Conservation (phyloP, 2,797 vertebrate genomes). For the Ceryle rudis region DNA sequence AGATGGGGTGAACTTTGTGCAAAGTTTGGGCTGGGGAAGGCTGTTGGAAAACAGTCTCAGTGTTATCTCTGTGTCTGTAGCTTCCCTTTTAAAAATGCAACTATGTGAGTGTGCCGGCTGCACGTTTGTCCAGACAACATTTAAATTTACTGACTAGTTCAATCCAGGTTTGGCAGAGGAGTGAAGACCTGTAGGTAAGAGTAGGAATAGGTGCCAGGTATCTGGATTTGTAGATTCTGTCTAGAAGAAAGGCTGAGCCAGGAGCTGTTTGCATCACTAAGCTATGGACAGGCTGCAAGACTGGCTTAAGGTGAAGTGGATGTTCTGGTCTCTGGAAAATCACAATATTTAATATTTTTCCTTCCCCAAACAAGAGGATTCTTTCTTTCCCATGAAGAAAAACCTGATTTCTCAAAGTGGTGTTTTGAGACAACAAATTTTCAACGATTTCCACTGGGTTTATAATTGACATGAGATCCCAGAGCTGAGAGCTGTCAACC, state of each 20-base stretch:
- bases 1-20: neutral
- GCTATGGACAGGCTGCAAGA: neutral
- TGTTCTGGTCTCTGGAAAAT: neutral
- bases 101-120: neutral
- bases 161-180: neutral
- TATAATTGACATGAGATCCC: neutral
- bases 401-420: neutral
- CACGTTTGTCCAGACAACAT: fast-evolving
- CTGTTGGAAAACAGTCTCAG: neutral
- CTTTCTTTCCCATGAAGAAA: neutral
- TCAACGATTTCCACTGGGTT: neutral
- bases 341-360: neutral
- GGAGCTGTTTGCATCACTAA: neutral
- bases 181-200: neutral
- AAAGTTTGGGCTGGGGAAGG: neutral
- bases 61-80: neutral
- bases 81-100: neutral
- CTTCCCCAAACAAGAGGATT: neutral
- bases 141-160: neutral
- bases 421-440: neutral
- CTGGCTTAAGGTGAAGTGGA: neutral
- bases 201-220: neutral
- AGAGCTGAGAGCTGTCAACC: neutral
- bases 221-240: neutral
- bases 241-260: neutral